Percentiles rank a stretch among this genome's conserved stretches.
Conservation (phyloP, 1,140 invertebrate genomes). For the Diachasma alloeum region DNA sequence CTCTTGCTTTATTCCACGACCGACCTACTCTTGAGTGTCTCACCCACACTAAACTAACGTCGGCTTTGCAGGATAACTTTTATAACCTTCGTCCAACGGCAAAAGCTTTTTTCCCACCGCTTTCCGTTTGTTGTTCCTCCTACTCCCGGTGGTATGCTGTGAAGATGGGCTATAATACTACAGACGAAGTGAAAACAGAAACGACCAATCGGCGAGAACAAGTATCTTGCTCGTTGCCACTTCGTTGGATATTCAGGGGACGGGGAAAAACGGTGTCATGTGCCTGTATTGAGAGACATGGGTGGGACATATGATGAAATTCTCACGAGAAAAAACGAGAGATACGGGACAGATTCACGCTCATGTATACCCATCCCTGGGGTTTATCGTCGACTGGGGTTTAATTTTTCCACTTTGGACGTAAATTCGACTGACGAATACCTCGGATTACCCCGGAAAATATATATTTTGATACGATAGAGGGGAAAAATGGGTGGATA, state of each 20-base stretch:
- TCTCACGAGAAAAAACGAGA: neutral
- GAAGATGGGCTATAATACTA: conserved; percentile 42
- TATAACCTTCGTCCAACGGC: conserved; percentile 46
- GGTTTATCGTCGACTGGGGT: neutral
- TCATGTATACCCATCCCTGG: neutral
- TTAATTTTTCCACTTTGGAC: neutral
- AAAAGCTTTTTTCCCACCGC: conserved; percentile 35
- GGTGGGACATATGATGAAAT: neutral
- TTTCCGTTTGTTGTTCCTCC: conserved; percentile 7
- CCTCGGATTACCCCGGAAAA: too few species aligned
- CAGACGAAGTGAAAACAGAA: conserved; percentile 35
- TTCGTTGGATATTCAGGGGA: neutral
- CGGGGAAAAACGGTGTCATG: neutral
- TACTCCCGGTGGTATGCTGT: neutral
- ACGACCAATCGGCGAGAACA: conserved; percentile 37
- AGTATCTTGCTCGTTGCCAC: neutral
- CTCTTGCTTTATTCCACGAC: conserved; percentile 3
- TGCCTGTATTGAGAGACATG: neutral
- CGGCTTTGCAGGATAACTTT: conserved; percentile 48
- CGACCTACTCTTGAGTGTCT: conserved; percentile 35
- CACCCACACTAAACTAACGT: conserved; percentile 41
- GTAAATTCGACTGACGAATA: too few species aligned
- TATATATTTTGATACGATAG: too few species aligned
- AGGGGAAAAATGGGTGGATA: too few species aligned
- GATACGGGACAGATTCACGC: too few species aligned